Base-by-base conservation (phyloP, 2,888 invertebrate species). In the Chrysomela aeneicollis region DNA sequence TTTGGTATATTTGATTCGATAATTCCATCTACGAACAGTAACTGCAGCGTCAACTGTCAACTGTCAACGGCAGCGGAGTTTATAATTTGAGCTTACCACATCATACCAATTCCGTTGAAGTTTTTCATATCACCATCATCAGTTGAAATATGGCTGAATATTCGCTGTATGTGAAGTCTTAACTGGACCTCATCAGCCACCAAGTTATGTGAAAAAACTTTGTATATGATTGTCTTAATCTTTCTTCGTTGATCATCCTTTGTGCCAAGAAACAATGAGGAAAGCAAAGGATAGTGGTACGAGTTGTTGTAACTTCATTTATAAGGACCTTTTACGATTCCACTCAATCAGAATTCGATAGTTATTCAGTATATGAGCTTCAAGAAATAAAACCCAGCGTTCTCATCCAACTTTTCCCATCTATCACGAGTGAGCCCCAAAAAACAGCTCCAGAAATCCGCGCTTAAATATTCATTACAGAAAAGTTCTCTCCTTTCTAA, bases 381-480 rank as follows among this genome's bases (percentile, higher is more conserved):
- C 10, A 15, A 42, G 42, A 15, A 42, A 42, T 42, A 15, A 42
- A 42, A 42, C 42, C 15, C 42, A 4, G 42, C 42, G 42, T 42
- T 6, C 42, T 42, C 42, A 42, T 42, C n/a, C 42, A 42, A 42
- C 42, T 42, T 42, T 42, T 15, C 42, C 42, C 42, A 42, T 42
- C 15, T 42, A 42, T 42, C n/a, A 42, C 42, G 2, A 42, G 10
- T 42, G 42, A 42, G 42, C 42, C 42, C 15, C 42, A 46, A 47
- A 54, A 50, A 58, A 54, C 26, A 51, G 46, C 18, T 35, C 22
- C 26, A n/a, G 49, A 42, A 64, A 61, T 65, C 61, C 53, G 37
- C 61, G 52, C 61, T 61, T 61, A 65, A 61, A 58, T 65, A 65
- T 65, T 65, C 65, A 61, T 65, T 65, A 65, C 35, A 51, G 61